Evolutionary conservation across 30 jellyfish, hydroid and myxozoan genomes (phyloP), one percentile per base, ranked within the genome.

Genomic region (Hydra vulgaris): DNA sequence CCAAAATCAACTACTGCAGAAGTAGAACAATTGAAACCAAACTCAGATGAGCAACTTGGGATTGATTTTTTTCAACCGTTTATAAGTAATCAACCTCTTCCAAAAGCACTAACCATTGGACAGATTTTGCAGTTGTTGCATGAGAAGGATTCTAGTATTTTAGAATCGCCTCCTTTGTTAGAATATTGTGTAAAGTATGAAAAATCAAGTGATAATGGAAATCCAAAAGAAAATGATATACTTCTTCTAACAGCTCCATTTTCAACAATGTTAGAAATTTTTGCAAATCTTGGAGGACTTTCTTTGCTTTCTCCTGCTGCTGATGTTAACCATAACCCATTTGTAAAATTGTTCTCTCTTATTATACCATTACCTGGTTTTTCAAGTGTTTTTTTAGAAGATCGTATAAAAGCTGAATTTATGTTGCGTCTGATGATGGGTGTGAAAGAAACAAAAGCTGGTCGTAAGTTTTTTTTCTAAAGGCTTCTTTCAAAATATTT

Each of bases 381-480:
- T 54, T 85, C 95, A 15, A 77, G 79, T n/a, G 92, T 85, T 80
- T 83, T 92, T 70, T 83, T 92, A 55, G 84, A 84, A 76, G 89
- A 83, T 73, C 66, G 95, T 19, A 82, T 67, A 53, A 82, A 83
- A 78, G 96, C 98, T 0, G 98, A 92, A 67, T 74, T 73, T 66
- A 78, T 92, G 61, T 78, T 92, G 77, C 77, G 98, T 23, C 89
- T 92, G 27, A 92, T 92, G 98, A 84, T 92, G 21, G 96, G 95
- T 17, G 95, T 87, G 20, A 95, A 86, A 54, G 96, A 92, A 54
- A 86, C 83, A 67, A 83, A 86, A 19, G 82, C 87, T 20, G 95
- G 98, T 8, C 96, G 98, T 92, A 81, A 25, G 89, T 88, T n/a
- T 7, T 0, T 53, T 54, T 8, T 4, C n/a, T n/a, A n/a, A n/a